Conservation (phyloP, 2,113 vertebrate species). For the Otocyon megalotis region DNA sequence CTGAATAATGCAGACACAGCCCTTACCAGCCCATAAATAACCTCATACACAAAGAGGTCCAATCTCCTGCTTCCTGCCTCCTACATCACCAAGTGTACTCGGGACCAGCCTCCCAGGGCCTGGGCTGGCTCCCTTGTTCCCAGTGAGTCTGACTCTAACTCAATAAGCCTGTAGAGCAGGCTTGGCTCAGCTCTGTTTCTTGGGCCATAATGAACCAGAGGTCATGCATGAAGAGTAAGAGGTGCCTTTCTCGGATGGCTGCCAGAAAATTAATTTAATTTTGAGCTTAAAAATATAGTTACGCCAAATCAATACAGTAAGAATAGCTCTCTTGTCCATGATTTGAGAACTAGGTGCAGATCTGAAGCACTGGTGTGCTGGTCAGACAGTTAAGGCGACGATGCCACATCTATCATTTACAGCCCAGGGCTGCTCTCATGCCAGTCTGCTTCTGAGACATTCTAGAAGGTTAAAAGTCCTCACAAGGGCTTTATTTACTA, state of each 20-base stretch:
- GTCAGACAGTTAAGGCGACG: background rate
- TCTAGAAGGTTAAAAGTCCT: background rate
- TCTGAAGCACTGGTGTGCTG: background rate
- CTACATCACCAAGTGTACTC: fast-evolving
- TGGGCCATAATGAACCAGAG: background rate
- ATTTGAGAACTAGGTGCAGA: background rate
- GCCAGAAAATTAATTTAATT: background rate
- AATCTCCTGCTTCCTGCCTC: background rate
- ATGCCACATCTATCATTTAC: background rate
- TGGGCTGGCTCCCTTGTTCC: background rate
- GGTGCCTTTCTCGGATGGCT: background rate
- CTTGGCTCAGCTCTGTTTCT: background rate
- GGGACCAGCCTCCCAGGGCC: background rate
- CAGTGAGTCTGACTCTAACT: background rate
- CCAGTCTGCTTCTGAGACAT: background rate
- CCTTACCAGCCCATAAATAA: background rate
- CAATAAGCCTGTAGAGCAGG: background rate
- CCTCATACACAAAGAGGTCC: background rate
- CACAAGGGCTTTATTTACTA: background rate
- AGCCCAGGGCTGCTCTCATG: background rate
- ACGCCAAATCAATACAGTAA: background rate
- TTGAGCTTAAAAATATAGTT: constrained; percentile 34
- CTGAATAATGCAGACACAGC: background rate
- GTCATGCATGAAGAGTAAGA: background rate
- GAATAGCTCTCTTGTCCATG: background rate